Base-by-base conservation (phyloP, 2,888 invertebrate species). In the Metopia argyrocephala region DNA sequence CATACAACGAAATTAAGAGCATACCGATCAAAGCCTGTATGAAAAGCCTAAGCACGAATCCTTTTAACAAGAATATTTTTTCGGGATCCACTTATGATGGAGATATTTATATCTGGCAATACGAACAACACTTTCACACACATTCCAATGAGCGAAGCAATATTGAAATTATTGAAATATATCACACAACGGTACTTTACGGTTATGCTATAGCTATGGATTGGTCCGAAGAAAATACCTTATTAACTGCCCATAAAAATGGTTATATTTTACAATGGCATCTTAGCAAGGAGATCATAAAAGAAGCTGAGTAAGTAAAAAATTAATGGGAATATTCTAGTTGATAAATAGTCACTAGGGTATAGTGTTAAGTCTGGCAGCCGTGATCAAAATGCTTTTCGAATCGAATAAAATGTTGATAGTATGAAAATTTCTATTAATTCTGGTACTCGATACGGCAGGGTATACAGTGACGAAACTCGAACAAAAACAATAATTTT, bases 41-140 rank as follows among this genome's bases (percentile, higher is more conserved):
- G 12, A 84, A 84, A 28, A 85, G 85, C 23, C 82, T 91, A 2
- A 84, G 86, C 48, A 90, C 90, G 0, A 91, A 91, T 85, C 76
- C 85, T 0, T 89, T 85, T 38, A 86, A 90, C 71, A 90, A 89
- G 73, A 87, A 87, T 15, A 85, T 89, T 12, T 90, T 91, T 75
- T 87, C 86, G 48, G 91, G 90, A 2, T 88, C 89, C 12, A 89
- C 88, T 21, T 85, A 89, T 69, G 87, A 89, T 54, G 90, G 90
- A 0, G 90, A 90, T 68, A 84, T 90, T 18, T 87, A 87, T 31
- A 68, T 91, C 25, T 91, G 91, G 91, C 82, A 85, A 15, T 89
- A 88, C 46, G 84, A 85, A 15, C 86, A 81, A 65, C 45, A 48
- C 7, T 71, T 59, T 9, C 48, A 46, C 5, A 54, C 23, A 2